Conservation (phyloP, 2,888 invertebrate genomes). For the Xestia ashworthii region DNA sequence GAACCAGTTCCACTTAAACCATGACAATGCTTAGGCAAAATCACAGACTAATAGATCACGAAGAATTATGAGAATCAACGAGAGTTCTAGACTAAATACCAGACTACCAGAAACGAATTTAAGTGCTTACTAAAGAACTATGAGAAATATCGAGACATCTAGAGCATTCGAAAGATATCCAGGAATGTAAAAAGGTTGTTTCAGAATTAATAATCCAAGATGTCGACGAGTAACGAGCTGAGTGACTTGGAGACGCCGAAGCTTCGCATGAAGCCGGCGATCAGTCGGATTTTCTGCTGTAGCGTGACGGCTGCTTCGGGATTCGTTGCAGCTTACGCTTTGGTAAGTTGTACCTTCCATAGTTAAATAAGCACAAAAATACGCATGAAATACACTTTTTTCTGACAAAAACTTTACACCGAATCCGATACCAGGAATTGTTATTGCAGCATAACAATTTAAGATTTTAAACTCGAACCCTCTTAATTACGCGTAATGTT, state of each 20-base stretch:
- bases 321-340: slow-evolving; percentile 88
- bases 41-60: neutral
- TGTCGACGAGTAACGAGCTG: slow-evolving; percentile 85
- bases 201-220: slow-evolving; percentile 65
- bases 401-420: neutral
- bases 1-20: slow-evolving; percentile 4
- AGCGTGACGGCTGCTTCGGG: slow-evolving; percentile 89
- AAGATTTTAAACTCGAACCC: neutral
- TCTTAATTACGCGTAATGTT: neutral
- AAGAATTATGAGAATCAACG: slow-evolving; percentile 36
- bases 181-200: slow-evolving; percentile 39
- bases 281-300: slow-evolving; percentile 87
- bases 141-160: slow-evolving; percentile 39
- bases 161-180: slow-evolving; percentile 20
- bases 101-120: neutral
- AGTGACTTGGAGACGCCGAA: slow-evolving; percentile 81
- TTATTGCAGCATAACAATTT: neutral
- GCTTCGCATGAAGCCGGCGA: slow-evolving; percentile 86
- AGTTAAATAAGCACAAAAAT: neutral
- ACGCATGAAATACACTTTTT: neutral
- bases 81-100: slow-evolving; percentile 15
- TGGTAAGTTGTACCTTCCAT: slow-evolving; percentile 77
- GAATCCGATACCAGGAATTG: too few relatives aligned
- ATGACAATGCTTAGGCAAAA: slow-evolving; percentile 30
- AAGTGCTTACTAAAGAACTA: slow-evolving; percentile 14